Evolutionary conservation across 2,113 vertebrate genomes (phyloP).

Genomic region (Loxodonta africana): DNA sequence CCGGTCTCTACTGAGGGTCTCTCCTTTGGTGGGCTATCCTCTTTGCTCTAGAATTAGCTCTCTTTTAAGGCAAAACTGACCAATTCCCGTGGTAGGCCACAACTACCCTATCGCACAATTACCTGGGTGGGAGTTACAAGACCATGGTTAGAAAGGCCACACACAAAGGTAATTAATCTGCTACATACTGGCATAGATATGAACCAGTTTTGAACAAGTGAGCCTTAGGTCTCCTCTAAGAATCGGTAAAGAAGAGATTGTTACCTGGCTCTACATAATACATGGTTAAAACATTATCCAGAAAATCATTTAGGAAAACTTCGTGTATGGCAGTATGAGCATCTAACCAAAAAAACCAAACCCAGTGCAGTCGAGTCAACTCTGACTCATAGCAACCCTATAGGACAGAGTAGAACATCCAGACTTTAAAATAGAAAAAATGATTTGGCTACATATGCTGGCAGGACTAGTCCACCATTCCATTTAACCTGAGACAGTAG

Average conservation of each 20-base stretch:
- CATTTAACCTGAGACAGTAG: not conserved
- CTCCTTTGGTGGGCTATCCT: no score
- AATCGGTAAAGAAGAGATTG: not conserved
- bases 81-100: no score
- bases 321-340: not conserved
- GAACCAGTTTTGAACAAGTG: not conserved
- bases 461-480: not conserved
- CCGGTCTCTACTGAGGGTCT: no score
- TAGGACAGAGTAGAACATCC: not conserved
- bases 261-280: not conserved
- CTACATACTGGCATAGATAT: not conserved
- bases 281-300: not conserved
- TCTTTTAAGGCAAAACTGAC: no score
- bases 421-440: slow-evolving; percentile 26
- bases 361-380: no score
- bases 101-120: no score
- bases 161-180: no score
- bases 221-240: not conserved
- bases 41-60: no score
- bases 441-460: not conserved
- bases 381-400: no score
- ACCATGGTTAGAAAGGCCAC: no score
- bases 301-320: not conserved
- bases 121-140: no score
- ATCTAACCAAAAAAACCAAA: not conserved